Conservation (phyloP, 2,113 vertebrate genomes). For the Mustela lutreola region DNA sequence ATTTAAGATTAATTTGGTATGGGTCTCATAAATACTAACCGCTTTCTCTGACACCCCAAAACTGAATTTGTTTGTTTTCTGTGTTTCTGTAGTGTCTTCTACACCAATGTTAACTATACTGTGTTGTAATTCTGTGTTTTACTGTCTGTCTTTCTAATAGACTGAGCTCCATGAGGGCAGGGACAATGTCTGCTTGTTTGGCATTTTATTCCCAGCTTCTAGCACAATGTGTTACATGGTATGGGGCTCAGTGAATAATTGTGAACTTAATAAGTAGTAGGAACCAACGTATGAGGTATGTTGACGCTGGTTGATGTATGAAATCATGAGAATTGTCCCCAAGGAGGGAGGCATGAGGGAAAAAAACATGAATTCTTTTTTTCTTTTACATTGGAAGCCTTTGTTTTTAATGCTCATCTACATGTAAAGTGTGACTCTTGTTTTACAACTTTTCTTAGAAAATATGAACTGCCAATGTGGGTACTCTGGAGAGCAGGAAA, state of each 20-base stretch:
- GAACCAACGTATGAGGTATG: not conserved
- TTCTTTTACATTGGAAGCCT: not conserved
- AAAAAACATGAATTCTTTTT: not conserved
- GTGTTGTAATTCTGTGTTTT: not conserved
- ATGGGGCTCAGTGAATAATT: not conserved
- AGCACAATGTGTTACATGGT: not conserved
- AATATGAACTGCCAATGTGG: not conserved
- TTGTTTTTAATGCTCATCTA: not conserved
- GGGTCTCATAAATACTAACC: not conserved
- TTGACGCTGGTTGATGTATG: not conserved
- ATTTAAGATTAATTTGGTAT: conserved; percentile 1
- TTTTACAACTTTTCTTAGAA: conserved; percentile 57
- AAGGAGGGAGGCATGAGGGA: not conserved
- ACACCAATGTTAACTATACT: not conserved
- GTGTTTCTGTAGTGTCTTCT: conserved; percentile 16
- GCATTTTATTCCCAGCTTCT: not conserved
- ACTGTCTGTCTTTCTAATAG: conserved; percentile 18
- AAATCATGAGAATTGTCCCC: conserved; percentile 10
- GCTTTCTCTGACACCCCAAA: not conserved
- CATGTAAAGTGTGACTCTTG: not conserved
- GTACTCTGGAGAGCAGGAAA: not conserved
- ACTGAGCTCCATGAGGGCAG: not conserved
- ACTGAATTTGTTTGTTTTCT: not conserved
- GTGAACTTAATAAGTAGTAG: conserved; percentile 36
- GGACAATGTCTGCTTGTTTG: not conserved